A percentile compares a stretch with the other conserved stretches of the same genome.
These are phyloP conservation scores for Tinamus major DNA, from an alignment of 2,797 vertebrate genomes.

Conservation along the genomic window DNA sequence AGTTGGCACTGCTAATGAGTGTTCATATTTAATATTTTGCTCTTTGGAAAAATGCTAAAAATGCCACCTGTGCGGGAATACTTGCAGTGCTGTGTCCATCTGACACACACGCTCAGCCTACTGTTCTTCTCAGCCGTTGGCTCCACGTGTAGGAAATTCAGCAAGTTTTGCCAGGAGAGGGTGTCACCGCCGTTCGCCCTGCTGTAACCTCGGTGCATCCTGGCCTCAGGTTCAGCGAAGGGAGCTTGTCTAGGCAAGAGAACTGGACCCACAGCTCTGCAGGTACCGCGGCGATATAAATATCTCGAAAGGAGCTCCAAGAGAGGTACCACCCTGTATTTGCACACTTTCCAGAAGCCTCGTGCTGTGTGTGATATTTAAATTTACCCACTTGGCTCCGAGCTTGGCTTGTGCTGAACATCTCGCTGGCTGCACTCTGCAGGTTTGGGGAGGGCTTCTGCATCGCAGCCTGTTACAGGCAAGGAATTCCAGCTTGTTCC, in stretches of 20 bases:
- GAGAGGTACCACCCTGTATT: not conserved
- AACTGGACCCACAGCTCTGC: not conserved
- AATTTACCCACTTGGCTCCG: not conserved
- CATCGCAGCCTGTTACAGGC: not conserved
- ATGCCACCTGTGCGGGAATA: not conserved
- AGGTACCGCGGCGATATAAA: not conserved
- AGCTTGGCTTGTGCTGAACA: slow-evolving; percentile 10
- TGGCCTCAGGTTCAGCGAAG: not conserved
- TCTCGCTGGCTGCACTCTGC: not conserved
- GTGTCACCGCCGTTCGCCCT: not conserved
- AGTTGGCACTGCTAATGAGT: not conserved
- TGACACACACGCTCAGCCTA: not conserved
- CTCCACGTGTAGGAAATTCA: not conserved
- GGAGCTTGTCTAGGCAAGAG: not conserved
- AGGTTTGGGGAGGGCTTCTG: not conserved
- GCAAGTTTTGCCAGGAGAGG: not conserved
- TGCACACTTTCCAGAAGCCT: not conserved
- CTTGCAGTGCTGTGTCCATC: fast-evolving
- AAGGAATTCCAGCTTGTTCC: not conserved
- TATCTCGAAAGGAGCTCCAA: slow-evolving; percentile 13
- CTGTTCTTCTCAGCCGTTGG: not conserved
- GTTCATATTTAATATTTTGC: not conserved
- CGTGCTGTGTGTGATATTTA: not conserved
- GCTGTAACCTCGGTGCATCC: not conserved
- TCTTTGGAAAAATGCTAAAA: not conserved